Percentiles rank a stretch among this genome's conserved stretches.
Evolutionary conservation across 2,797 vertebrate species (phyloP).

Genomic region (Intellagama lesueurii): DNA sequence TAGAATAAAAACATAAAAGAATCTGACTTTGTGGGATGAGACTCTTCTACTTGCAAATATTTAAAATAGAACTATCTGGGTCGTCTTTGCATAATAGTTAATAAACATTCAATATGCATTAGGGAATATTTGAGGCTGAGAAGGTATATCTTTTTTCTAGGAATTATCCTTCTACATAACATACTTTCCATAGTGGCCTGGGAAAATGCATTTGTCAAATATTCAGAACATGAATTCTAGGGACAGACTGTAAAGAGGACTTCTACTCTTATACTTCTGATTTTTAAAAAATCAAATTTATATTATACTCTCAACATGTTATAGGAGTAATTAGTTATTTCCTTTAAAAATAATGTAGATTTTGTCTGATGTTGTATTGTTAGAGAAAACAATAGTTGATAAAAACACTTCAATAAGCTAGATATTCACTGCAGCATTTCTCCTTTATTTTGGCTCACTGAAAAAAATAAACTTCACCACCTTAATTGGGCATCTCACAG

Average conservation of each 20-base stretch:
- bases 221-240: conserved; percentile 22
- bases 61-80: conserved; percentile 71
- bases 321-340: conserved; percentile 26
- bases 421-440: conserved; percentile 27
- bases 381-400: conserved; percentile 22
- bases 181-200: conserved; percentile 30
- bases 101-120: conserved; percentile 13
- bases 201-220: conserved; percentile 36
- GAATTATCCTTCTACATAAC: not conserved
- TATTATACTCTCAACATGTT: not conserved
- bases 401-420: conserved; percentile 37
- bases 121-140: conserved; percentile 7
- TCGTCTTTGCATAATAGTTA: conserved; percentile 56
- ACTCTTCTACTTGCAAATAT: conserved; percentile 80
- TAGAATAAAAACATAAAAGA: conserved; percentile 77
- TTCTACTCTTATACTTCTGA: conserved; percentile 47
- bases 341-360: conserved; percentile 40
- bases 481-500: not conserved
- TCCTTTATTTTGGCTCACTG: not conserved
- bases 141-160: conserved; percentile 34
- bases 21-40: conserved; percentile 74
- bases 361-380: conserved; percentile 46
- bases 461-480: not conserved
- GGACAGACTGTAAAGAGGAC: conserved; percentile 37
- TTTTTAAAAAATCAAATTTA: not conserved